Evolutionary conservation across 1,140 invertebrate species (phyloP), one percentile per base, ranked within the genome.

Genomic region (Drosophila sproati): DNA sequence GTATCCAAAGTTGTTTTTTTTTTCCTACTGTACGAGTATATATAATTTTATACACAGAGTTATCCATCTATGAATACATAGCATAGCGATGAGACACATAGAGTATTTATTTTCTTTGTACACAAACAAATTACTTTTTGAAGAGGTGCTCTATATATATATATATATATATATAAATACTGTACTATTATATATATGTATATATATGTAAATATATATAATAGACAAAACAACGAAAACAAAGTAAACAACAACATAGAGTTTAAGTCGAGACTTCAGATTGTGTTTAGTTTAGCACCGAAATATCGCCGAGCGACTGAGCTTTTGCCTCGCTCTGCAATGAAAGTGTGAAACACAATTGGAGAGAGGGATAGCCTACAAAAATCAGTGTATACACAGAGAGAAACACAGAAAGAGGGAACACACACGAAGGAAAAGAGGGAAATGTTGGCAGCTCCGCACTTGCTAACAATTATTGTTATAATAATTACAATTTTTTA

Each of bases 61-160:
- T 60, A 68, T 32, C 37, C 32, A 59, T 31, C 54, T 72, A 57
- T 61, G 59, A 43, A 28, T 45, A 69, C 47, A 37, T 41, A 41
- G 48, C 48, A 52, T 61, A 52, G 56, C 48, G 39, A 54, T 69
- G 50, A 70, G 48, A 50, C 59, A 71, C 59, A 71, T 10, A 62
- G 5, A 62, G 3, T 43, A n/a, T 41, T 43, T 41, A 0, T 31
- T 50, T 31, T 32, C 47, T 35, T 51, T 64, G 45, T 51, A 59
- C 70, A 73, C 70, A 59, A 60, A 52, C n/a, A 29, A 72, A 50
- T 12, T 34, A 60, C 35, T 50, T 28, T 55, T 48, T 56, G 5
- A 12, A 5, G n/a, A 56, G 31, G 64, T 67, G 54, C 64, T 57
- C 29, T 12, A 12, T 12, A 12, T 12, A 12, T 12, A 12, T 12